A percentile compares a stretch with the other conserved stretches of the same genome.
Conservation (phyloP, 2,888 invertebrate species). For the Tuta absoluta region DNA sequence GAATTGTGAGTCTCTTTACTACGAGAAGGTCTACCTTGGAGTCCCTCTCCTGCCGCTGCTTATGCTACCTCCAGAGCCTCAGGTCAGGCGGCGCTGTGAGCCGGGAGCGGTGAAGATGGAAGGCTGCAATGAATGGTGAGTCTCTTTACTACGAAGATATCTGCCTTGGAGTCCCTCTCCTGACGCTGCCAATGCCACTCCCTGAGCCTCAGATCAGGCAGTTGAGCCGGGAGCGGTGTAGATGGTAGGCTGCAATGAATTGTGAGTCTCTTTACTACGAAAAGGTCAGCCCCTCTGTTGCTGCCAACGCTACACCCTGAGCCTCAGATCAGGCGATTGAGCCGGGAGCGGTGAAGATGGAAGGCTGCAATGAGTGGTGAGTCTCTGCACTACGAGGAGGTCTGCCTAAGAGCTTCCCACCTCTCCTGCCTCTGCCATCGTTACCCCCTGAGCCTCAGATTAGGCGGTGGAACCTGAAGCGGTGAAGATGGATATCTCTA, state of each 20-base stretch:
- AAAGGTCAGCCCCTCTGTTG: constrained; percentile 80
- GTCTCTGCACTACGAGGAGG: no score
- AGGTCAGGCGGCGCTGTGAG: constrained; percentile 53
- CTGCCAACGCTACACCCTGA: constrained; percentile 66
- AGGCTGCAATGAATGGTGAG: constrained; percentile 90
- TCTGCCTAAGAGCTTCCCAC: no score
- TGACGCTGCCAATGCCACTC: constrained; percentile 47
- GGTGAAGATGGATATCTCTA: no score
- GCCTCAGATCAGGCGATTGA: constrained; percentile 35
- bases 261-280: constrained; percentile 90
- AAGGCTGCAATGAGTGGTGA: no score
- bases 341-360: constrained; percentile 57
- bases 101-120: constrained; percentile 75
- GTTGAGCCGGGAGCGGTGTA: constrained; percentile 68
- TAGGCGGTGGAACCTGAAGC: no score
- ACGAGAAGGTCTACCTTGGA: constrained; percentile 84
- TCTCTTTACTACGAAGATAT: constrained; percentile 85
- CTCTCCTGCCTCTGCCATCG: no score
- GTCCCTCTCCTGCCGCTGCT: constrained; percentile 39
- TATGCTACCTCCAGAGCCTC: constrained; percentile 69
- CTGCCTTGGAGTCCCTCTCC: constrained; percentile 73
- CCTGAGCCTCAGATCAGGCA: constrained; percentile 61
- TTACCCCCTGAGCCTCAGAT: no score
- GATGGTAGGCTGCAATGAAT: constrained; percentile 86
- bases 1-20: no score